These are phyloP conservation scores for Gallinago paraguaiae DNA, from an alignment of 2,113 vertebrate genomes.

Conservation along the genomic window DNA sequence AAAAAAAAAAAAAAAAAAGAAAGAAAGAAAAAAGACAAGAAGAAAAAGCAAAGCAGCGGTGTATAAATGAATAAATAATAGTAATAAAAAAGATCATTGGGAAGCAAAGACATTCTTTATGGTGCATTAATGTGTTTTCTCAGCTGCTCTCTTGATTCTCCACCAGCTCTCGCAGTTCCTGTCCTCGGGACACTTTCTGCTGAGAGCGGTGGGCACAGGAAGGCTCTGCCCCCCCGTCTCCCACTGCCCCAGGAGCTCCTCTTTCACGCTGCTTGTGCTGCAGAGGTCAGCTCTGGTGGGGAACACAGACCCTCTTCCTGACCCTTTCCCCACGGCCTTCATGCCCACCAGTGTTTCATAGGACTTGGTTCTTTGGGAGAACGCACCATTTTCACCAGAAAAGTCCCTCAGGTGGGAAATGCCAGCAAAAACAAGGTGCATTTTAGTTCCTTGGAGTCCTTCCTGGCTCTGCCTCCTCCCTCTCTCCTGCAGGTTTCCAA, in stretches of 20 bases:
- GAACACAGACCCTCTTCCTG: no score
- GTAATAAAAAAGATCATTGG: constrained; percentile 66
- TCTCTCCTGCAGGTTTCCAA: neutral
- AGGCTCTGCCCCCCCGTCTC: neutral
- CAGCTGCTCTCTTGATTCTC: constrained; percentile 55
- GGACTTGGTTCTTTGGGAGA: neutral
- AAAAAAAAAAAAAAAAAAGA: fast-evolving
- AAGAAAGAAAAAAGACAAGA: neutral
- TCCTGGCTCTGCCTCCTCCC: neutral
- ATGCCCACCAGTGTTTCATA: fast-evolving
- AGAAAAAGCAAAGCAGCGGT: neutral
- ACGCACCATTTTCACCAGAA: neutral
- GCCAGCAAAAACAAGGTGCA: fast-evolving
- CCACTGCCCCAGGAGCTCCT: neutral
- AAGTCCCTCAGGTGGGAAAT: neutral
- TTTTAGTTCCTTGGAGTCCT: neutral
- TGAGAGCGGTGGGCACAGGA: neutral
- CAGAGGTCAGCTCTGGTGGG: neutral
- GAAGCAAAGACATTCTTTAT: constrained; percentile 60
- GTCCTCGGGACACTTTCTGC: neutral
- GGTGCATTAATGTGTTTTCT: constrained; percentile 70
- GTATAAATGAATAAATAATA: constrained; percentile 67
- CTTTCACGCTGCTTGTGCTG: neutral
- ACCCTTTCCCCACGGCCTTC: neutral
- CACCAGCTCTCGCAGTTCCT: constrained; percentile 31